Base-by-base conservation (phyloP, 2,113 vertebrate species). In the Pyxicephalus adspersus region DNA sequence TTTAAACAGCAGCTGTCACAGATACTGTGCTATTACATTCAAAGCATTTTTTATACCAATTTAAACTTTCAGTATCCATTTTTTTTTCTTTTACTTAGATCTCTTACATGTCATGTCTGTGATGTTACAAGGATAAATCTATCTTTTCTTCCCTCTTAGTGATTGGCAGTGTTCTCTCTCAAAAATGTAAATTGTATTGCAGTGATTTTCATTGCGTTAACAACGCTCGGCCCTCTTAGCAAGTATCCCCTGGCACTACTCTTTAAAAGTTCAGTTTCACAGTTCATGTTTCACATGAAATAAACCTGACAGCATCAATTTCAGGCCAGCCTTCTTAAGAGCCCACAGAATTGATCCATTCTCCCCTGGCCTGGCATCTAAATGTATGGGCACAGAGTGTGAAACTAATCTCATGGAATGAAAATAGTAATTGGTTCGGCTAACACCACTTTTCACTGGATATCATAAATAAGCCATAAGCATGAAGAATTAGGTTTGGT, bases 291-390 rank as follows among this genome's bases (percentile, higher is more conserved):
- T 87, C 80, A 25, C 3, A 52, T 83, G 83, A 85, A 86, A 64
- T 63, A 64, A 50, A 83, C 71, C 85, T 83, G 84, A 84, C 86
- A 87, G 68, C 67, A 63, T 87, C 88, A 67, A 52, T 88, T 86
- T 85, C 83, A 86, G 80, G 77, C 71, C 77, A 60, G 73, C 68
- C 83, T 85, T 84, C 23, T 81, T 34, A 29, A 77, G 80, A 84
- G 0, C 0, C 85, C 75, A 83, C 75, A 75, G 45, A 82, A 83
- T 83, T 84, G 83, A 19, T 29, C 72, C 28, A 28, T 83, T 84
- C 79, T 63, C 63, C 61, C 31, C 75, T 65, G 72, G 50, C 38
- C 81, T 75, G 76, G 54, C 0, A 0, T 78, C 86, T 84, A 82
- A 23, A 57, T 72, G 72, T 45, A 57, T 63, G 61, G 80, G 51